Evolutionary conservation across 2,113 vertebrate genomes (phyloP).

Genomic region (Grus americana): DNA sequence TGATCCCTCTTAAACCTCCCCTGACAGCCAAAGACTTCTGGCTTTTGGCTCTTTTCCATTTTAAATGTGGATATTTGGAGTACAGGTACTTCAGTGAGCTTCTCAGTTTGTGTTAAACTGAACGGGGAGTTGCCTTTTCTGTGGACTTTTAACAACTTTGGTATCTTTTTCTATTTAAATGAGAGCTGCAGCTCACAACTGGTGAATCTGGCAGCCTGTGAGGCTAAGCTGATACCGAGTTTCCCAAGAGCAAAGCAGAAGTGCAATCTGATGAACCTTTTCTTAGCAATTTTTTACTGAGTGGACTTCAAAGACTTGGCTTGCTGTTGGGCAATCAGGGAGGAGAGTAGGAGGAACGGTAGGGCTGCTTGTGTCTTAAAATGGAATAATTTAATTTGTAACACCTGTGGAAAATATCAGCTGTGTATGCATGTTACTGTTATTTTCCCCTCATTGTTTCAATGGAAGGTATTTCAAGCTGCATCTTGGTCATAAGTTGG

Average conservation of each 20-base stretch:
- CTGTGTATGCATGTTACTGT: accelerated
- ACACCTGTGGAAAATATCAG: not conserved
- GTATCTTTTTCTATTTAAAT: not conserved
- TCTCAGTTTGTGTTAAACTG: not conserved
- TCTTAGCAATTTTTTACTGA: not conserved
- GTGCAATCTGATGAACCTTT: not conserved
- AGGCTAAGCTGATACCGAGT: not conserved
- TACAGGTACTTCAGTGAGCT: not conserved
- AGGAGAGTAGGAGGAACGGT: not conserved
- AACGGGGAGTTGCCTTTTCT: not conserved
- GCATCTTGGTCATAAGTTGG: not conserved
- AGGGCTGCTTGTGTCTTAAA: not conserved
- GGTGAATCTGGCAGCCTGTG: not conserved
- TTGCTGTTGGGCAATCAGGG: not conserved
- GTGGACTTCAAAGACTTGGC: not conserved
- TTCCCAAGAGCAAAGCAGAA: not conserved
- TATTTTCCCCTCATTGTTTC: not conserved
- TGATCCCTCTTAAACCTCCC: not conserved
- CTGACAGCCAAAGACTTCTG: not conserved
- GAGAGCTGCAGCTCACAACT: not conserved
- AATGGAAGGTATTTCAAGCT: not conserved
- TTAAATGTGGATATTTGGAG: not conserved
- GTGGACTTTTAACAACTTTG: not conserved
- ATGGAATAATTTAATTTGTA: not conserved
- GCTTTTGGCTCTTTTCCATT: not conserved